These are phyloP conservation scores for Apodemia hepburni DNA, from an alignment of 2,888 invertebrate genomes.

Conservation along the genomic window DNA sequence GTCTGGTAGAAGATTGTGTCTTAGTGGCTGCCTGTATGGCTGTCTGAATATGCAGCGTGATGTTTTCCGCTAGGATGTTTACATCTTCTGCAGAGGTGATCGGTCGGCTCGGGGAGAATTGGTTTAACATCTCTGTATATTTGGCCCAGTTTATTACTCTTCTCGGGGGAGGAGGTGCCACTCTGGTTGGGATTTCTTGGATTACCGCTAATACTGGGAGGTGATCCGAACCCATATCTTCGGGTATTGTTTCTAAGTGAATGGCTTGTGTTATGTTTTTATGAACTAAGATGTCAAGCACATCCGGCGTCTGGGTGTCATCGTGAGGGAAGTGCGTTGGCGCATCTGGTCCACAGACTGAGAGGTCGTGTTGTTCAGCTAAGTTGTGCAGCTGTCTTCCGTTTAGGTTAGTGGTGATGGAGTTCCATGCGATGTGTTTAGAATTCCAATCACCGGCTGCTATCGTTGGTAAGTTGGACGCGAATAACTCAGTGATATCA, in stretches of 20 bases:
- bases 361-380: neutral
- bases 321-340: neutral
- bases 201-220: neutral
- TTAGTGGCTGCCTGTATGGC: neutral
- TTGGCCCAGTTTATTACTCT: neutral
- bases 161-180: neutral
- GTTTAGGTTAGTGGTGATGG: too few relatives aligned
- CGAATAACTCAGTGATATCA: too few relatives aligned
- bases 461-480: neutral
- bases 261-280: neutral
- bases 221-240: neutral
- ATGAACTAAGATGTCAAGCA: too few relatives aligned
- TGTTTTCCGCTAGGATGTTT: too few relatives aligned
- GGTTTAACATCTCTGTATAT: neutral
- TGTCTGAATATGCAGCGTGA: neutral
- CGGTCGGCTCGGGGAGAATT: too few relatives aligned
- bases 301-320: too few relatives aligned
- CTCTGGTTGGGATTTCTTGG: neutral
- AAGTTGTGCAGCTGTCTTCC: neutral
- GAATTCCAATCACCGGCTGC: slow-evolving; percentile 5
- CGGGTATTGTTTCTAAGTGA: neutral
- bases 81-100: too few relatives aligned
- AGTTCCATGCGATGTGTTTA: neutral
- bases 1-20: too few relatives aligned
- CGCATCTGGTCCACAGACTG: neutral